phyloP scores from a whole-genome alignment of 2,113 vertebrate species.

The Vimba vimba region DNA sequence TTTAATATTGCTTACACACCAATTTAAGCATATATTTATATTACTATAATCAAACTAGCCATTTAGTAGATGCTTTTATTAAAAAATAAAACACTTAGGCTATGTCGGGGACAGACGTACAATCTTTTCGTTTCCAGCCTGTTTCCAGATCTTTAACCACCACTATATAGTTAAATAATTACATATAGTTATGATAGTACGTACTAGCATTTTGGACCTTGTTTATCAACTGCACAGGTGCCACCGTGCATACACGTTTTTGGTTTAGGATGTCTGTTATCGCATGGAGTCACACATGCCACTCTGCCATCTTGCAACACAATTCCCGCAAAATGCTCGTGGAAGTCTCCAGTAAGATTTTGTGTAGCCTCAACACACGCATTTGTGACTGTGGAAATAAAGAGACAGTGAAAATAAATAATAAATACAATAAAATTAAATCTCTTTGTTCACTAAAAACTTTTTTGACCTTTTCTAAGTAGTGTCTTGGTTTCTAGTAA shows the following conservation, averaged over 20 bases:
- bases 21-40: neutral
- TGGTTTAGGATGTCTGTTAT: neutral
- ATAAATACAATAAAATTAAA: neutral
- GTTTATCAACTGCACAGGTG: constrained; percentile 37
- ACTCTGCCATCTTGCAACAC: neutral
- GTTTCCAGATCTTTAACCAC: neutral
- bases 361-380: neutral
- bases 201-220: constrained; percentile 53
- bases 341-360: fast-evolving
- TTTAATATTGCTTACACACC: neutral
- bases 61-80: neutral
- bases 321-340: fast-evolving
- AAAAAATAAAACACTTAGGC: neutral
- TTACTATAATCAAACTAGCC: neutral
- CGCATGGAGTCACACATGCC: constrained; percentile 41
- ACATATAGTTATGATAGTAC: constrained; percentile 2
- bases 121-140: neutral
- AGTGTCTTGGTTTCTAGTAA: too few relatives aligned
- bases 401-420: neutral
- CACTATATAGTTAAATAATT: neutral
- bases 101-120: neutral
- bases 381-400: neutral
- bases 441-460: too few relatives aligned
- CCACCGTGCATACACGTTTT: constrained; percentile 28
- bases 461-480: too few relatives aligned